phyloP scores from a whole-genome alignment of 2,113 vertebrate genomes.

The Trematocara zebra region DNA sequence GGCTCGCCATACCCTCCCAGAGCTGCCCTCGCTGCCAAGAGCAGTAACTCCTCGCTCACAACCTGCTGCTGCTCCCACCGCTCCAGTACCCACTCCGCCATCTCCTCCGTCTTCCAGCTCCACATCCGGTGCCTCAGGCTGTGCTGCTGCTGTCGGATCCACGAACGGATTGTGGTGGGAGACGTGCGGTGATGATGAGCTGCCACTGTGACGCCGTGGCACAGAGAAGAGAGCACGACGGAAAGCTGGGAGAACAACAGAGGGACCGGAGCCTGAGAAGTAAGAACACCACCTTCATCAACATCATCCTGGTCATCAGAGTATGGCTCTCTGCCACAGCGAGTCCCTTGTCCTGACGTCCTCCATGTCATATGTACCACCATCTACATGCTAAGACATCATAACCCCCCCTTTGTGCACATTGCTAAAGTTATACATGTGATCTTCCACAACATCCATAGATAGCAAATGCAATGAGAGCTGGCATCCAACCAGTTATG shows the following conservation, averaged over 20 bases:
- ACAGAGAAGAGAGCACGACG: background rate
- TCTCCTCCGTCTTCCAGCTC: slow-evolving; percentile 10
- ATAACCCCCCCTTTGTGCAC: background rate
- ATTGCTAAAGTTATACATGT: background rate
- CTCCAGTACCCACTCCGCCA: slow-evolving; percentile 28
- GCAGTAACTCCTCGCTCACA: background rate
- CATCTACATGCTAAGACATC: background rate
- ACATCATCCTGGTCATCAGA: background rate
- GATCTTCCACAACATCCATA: background rate
- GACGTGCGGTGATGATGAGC: rapidly evolving
- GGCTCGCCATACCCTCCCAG: background rate
- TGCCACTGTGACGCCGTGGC: background rate
- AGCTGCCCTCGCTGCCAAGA: background rate
- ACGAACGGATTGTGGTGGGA: rapidly evolving
- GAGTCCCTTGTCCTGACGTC: background rate
- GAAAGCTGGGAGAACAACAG: slow-evolving; percentile 5
- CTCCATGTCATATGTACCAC: background rate
- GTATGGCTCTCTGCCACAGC: background rate
- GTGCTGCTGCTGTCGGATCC: background rate
- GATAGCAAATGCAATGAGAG: background rate
- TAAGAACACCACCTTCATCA: background rate
- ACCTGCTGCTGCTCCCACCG: slow-evolving; percentile 48
- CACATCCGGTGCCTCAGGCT: background rate
- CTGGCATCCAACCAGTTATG: background rate
- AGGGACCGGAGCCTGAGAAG: background rate